These are phyloP conservation scores for Galerucella nymphaeae DNA, from an alignment of 2,888 invertebrate genomes.

Conservation along the genomic window DNA sequence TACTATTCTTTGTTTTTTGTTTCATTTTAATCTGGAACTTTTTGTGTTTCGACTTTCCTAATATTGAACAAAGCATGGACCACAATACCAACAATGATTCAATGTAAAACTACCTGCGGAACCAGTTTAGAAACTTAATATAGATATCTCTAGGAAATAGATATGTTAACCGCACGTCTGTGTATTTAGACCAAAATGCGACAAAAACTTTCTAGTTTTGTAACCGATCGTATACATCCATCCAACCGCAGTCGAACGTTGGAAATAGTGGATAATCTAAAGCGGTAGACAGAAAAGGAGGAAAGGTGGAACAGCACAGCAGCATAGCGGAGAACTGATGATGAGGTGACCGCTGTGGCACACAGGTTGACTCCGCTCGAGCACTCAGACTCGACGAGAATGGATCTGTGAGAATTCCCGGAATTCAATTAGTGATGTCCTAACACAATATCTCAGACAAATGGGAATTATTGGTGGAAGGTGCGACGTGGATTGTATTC, in stretches of 20 bases:
- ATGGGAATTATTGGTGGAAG: slow-evolving; percentile 43
- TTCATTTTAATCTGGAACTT: no score
- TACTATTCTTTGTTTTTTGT: no score
- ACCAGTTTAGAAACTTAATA: no score
- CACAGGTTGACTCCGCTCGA: slow-evolving; percentile 33
- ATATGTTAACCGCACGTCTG: no score
- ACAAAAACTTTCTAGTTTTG: slow-evolving; percentile 1
- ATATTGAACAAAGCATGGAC: no score
- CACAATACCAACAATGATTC: no score
- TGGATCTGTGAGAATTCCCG: slow-evolving; percentile 53
- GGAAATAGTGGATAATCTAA: slow-evolving; percentile 1
- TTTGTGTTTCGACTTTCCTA: no score
- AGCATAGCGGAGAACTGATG: slow-evolving; percentile 29
- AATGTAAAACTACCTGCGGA: no score
- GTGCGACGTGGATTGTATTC: slow-evolving; percentile 35
- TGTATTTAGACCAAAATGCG: no score
- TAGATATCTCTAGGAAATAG: no score
- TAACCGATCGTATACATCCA: slow-evolving; percentile 5
- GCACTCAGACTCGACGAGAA: slow-evolving; percentile 31
- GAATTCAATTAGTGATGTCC: slow-evolving; percentile 60
- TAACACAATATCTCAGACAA: slow-evolving; percentile 50
- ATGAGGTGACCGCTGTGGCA: slow-evolving; percentile 39
- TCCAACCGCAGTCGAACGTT: slow-evolving; percentile 4
- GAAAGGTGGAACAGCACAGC: slow-evolving; percentile 17
- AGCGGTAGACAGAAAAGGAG: background rate